Percentiles rank a stretch among this genome's conserved stretches.
phyloP scores from a whole-genome alignment of 37 sponge, comb jelly and placozoan species.

The Chondrilla cf. caribensis region DNA sequence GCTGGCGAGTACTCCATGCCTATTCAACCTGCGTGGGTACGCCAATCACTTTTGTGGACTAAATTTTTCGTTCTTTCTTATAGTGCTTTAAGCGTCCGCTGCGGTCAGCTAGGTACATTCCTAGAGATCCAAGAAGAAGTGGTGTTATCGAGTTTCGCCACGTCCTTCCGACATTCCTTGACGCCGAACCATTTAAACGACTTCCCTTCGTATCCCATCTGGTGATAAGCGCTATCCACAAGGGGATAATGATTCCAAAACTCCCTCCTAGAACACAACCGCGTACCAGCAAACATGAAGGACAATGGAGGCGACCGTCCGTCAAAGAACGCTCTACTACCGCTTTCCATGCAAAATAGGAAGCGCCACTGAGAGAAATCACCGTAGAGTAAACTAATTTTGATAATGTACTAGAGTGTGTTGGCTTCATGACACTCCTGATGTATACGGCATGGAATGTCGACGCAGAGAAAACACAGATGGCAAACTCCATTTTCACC shows the following conservation, averaged over 20 bases:
- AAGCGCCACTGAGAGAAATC: too few species aligned
- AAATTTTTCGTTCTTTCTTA: not conserved
- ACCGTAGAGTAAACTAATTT: too few species aligned
- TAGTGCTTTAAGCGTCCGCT: not conserved
- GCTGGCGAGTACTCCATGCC: too few species aligned
- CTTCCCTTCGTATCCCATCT: not conserved
- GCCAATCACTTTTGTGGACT: not conserved
- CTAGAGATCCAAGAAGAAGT: not conserved
- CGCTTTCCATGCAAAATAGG: too few species aligned
- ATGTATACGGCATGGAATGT: too few species aligned
- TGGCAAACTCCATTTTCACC: too few species aligned
- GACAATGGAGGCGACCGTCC: not conserved
- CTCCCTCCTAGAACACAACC: not conserved
- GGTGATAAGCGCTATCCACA: not conserved
- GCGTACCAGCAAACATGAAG: not conserved
- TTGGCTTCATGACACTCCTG: too few species aligned
- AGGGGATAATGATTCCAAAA: not conserved
- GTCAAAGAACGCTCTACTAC: too few species aligned
- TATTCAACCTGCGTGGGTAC: not conserved
- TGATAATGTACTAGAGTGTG: too few species aligned
- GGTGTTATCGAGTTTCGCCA: too few species aligned
- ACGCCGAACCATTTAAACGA: not conserved
- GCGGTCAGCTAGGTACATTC: slow-evolving; percentile 5
- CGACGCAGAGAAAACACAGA: too few species aligned
- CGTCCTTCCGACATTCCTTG: not conserved